Evolutionary conservation across 2,888 invertebrate genomes (phyloP).

Genomic region (Eurytoma californica): DNA sequence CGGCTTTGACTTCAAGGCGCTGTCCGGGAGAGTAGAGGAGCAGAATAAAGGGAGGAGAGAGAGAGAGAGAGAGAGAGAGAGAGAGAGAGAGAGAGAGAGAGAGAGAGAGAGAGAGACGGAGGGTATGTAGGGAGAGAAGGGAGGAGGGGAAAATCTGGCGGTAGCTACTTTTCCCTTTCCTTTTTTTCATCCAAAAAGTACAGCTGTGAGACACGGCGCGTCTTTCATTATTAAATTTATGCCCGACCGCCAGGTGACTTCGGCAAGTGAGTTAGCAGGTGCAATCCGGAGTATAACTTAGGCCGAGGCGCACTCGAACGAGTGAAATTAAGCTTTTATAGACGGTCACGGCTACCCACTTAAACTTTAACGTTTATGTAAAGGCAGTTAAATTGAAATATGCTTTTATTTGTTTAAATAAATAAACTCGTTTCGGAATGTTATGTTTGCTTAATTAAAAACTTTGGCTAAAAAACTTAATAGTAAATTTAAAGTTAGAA

Average conservation of each 20-base stretch:
- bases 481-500: no score
- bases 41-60: no score
- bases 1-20: not conserved
- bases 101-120: not conserved
- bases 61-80: no score
- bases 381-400: no score
- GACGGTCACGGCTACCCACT: no score
- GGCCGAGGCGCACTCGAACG: not conserved
- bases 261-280: not conserved
- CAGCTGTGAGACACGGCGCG: not conserved
- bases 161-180: not conserved
- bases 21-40: not conserved
- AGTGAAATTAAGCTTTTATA: not conserved
- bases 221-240: conserved; percentile 2
- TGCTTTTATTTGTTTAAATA: no score
- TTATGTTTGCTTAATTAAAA: no score
- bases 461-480: no score
- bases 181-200: not conserved
- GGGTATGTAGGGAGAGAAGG: not conserved
- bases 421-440: no score
- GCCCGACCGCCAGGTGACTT: not conserved
- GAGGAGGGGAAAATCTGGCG: not conserved
- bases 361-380: no score
- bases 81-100: no score
- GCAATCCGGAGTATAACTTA: not conserved